Evolutionary conservation across 2,797 vertebrate species (phyloP), one percentile per base, ranked within the genome.

Genomic region (Lycodopsis pacificus): DNA sequence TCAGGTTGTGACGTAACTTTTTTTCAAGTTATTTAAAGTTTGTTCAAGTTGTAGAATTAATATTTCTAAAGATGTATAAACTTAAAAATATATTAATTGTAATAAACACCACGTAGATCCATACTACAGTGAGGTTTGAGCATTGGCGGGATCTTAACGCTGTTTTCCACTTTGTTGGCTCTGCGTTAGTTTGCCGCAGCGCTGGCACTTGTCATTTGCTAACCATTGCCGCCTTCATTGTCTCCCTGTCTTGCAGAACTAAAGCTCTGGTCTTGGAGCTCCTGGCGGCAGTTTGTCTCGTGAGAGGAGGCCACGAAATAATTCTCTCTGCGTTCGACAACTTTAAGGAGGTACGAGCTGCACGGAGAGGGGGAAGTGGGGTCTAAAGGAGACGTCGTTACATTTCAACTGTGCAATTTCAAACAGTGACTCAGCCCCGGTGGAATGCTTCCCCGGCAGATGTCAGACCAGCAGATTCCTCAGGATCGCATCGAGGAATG

Each of bases 241-340:
- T 73, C 71, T 77, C 63, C 63, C 63, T 77, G 25, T 77, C 90
- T 87, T 56, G 9, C 95, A 99, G 98, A 94, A 99, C 98, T 22
- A 99, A 99, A 96, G 98, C 97, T 30, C 96, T 99, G 70, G 98
- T 99, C 36, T 88, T 99, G 89, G 98, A 99, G 62, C 95, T 99
- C 5, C 85, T 99, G 92, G 98, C 98, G 1, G 98, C 98, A 0
- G 98, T 99, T 58, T 99, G 98, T 95, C 97, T 99, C 0, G 98
- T 99, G 84, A 95, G 98, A 89, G 98, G 98, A 71, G 98, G 98
- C 64, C 98, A 99, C n/a, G 98, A 99, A 92, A 99, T 99, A 77
- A 99, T 99, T 88, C 93, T 99, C 57, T 95, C 98, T 9, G 98
- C 98, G 0, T 99, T 99, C 19, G 98, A 99, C 93, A 97, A 99